A percentile compares a stretch with the other conserved stretches of the same genome.
phyloP scores from a whole-genome alignment of 2,888 invertebrate species.

The Sycophila texana region DNA sequence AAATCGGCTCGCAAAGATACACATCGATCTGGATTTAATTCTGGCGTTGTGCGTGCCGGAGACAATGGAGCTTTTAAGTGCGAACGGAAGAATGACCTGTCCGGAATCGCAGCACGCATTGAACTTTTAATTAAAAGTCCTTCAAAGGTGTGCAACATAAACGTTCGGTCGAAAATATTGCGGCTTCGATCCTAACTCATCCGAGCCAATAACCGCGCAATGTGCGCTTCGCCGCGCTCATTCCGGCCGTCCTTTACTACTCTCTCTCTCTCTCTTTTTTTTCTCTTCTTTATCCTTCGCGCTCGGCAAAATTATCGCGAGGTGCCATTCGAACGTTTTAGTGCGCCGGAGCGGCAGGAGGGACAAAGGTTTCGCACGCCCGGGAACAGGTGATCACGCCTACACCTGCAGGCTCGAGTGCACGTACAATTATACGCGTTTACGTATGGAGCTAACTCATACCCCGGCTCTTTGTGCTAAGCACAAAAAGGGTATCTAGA shows the following conservation, averaged over 20 bases:
- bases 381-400: slow-evolving; percentile 70
- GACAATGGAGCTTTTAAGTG: too few species aligned
- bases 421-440: slow-evolving; percentile 38
- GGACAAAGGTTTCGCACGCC: slow-evolving; percentile 52
- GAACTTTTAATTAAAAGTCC: slow-evolving; percentile 52
- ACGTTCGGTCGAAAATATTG: slow-evolving; percentile 30
- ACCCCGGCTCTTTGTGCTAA: slow-evolving; percentile 20
- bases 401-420: slow-evolving; percentile 62
- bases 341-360: slow-evolving; percentile 57
- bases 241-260: slow-evolving; percentile 14
- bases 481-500: slow-evolving; percentile 38
- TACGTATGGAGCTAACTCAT: slow-evolving; percentile 35
- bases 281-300: slow-evolving; percentile 17
- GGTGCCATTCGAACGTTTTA: slow-evolving; percentile 53
- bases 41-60: too few species aligned
- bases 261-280: slow-evolving; percentile 34
- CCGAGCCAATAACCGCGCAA: slow-evolving; percentile 41
- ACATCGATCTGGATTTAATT: too few species aligned
- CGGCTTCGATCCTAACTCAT: slow-evolving; percentile 46
- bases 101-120: slow-evolving; percentile 1
- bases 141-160: slow-evolving; percentile 11
- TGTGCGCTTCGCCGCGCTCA: slow-evolving; percentile 3
- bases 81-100: too few species aligned
- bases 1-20: too few species aligned
- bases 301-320: slow-evolving; percentile 45